Conservation (phyloP, 2,888 invertebrate species). For the Tetropium fuscum region DNA sequence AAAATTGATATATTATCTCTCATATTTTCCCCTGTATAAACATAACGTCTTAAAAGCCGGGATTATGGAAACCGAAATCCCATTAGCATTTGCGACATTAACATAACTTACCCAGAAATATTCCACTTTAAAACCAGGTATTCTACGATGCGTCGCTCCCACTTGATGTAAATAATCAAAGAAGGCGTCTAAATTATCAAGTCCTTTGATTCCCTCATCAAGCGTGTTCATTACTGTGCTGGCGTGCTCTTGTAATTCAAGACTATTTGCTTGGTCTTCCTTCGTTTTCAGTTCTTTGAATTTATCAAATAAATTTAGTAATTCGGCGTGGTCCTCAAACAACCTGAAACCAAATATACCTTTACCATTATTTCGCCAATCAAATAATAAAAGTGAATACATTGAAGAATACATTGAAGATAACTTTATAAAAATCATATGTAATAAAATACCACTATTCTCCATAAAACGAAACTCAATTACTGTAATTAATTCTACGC, state of each 20-base stretch:
- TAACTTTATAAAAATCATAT: no score
- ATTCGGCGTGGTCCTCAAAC: slow-evolving; percentile 87
- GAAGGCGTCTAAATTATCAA: slow-evolving; percentile 88
- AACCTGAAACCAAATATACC: slow-evolving; percentile 71
- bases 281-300: slow-evolving; percentile 83
- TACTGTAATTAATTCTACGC: no score
- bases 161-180: slow-evolving; percentile 85
- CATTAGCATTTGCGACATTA: not conserved
- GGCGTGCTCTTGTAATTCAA: slow-evolving; percentile 89
- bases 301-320: slow-evolving; percentile 83
- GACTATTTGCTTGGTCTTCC: slow-evolving; percentile 83
- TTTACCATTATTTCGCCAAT: no score
- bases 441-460: no score
- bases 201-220: slow-evolving; percentile 88
- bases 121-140: slow-evolving; percentile 87
- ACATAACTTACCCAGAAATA: slow-evolving; percentile 86
- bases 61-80: not conserved
- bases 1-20: no score
- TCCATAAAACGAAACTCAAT: no score
- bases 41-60: no score
- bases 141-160: slow-evolving; percentile 84
- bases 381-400: no score
- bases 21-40: no score
- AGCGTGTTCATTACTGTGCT: slow-evolving; percentile 90
- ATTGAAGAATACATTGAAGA: no score